Percentiles rank a stretch among this genome's conserved stretches.
Evolutionary conservation across 2,113 vertebrate species (phyloP).

Genomic region (Coryphaenoides rupestris): DNA sequence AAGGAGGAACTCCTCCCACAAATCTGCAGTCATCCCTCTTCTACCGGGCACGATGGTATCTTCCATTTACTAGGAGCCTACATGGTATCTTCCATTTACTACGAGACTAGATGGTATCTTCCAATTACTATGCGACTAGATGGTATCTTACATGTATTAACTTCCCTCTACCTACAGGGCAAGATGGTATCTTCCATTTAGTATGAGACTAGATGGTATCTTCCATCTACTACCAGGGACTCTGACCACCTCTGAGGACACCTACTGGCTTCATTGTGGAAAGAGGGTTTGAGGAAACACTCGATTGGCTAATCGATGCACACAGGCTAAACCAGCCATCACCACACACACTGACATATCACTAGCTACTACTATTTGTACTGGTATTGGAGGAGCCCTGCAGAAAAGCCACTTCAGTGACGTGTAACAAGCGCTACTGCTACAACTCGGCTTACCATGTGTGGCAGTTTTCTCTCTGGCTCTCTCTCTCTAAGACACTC

Average conservation of each 20-base stretch:
- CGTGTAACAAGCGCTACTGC: no score
- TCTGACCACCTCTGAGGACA: background rate
- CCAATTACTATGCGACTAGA: background rate
- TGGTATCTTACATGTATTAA: no score
- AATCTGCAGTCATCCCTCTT: background rate
- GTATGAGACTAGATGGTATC: background rate
- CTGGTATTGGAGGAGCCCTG: no score
- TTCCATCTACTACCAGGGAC: background rate
- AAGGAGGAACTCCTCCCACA: background rate
- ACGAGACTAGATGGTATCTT: background rate
- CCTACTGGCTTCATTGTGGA: background rate
- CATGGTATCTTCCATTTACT: background rate
- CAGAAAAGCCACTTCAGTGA: no score
- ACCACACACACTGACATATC: no score
- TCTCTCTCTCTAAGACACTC: no score
- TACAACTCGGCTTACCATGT: conserved; percentile 16
- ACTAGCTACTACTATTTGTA: no score
- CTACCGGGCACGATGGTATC: background rate
- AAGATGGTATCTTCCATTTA: background rate
- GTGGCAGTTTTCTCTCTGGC: background rate
- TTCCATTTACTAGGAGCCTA: background rate
- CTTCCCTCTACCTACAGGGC: background rate
- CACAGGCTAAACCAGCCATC: no score
- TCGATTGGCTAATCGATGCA: no score
- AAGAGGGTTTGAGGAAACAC: background rate